A percentile compares a stretch with the other conserved stretches of the same genome.
Conservation (phyloP, 1,140 invertebrate species). For the Meloidogyne chitwoodi region DNA sequence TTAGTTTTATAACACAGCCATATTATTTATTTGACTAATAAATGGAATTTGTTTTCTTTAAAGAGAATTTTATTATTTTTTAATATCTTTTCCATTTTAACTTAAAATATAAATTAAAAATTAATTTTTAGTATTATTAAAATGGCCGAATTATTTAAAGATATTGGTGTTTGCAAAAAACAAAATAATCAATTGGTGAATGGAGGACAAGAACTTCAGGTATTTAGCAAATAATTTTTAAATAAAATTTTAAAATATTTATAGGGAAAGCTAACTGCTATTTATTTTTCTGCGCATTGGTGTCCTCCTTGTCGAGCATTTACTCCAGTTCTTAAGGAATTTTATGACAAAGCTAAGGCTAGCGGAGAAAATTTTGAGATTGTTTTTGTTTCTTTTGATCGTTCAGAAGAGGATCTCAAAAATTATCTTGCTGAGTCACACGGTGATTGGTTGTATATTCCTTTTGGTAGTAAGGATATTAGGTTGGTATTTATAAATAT, state of each 20-base stretch:
- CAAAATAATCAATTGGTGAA: slow-evolving; percentile 4
- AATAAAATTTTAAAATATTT: slow-evolving; percentile 12
- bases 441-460: slow-evolving; percentile 61
- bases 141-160: slow-evolving; percentile 26
- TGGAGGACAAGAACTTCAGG: slow-evolving; percentile 16
- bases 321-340: slow-evolving; percentile 39
- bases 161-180: slow-evolving; percentile 20
- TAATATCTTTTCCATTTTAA: no score
- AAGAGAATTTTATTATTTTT: no score
- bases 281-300: slow-evolving; percentile 58
- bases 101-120: no score
- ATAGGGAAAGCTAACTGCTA: slow-evolving; percentile 46
- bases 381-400: slow-evolving; percentile 61
- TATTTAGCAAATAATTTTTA: slow-evolving; percentile 9
- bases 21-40: background rate
- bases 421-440: slow-evolving; percentile 60
- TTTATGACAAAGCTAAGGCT: slow-evolving; percentile 44
- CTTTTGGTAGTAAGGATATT: slow-evolving; percentile 34
- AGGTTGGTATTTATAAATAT: slow-evolving; percentile 37
- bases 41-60: background rate
- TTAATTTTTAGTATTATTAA: background rate
- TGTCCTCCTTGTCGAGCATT: slow-evolving; percentile 48
- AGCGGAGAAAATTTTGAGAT: slow-evolving; percentile 51
- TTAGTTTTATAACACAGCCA: background rate
- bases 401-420: slow-evolving; percentile 52